Conservation (phyloP, 2,888 invertebrate species). For the Dryobotodes eremita region DNA sequence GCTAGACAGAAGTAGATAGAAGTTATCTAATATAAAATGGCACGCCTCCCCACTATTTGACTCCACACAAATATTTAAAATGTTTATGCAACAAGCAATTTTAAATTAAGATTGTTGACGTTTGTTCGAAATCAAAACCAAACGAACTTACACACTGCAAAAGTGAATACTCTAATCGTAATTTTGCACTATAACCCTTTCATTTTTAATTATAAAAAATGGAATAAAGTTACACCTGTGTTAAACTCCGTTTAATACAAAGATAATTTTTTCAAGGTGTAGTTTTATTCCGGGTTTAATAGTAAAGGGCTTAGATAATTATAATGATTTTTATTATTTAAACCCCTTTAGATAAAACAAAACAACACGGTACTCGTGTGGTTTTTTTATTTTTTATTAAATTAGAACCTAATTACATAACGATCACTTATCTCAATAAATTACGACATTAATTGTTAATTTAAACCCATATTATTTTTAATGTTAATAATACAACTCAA, state of each 20-base stretch:
- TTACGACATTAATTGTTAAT: background rate
- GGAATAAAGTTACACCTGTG: background rate
- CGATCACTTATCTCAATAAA: background rate
- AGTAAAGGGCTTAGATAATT: background rate
- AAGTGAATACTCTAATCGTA: background rate
- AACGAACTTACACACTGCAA: background rate
- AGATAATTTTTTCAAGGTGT: background rate
- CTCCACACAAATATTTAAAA: background rate
- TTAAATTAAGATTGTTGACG: background rate
- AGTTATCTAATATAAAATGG: background rate
- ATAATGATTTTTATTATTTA: background rate
- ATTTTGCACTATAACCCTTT: background rate
- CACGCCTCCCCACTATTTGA: background rate
- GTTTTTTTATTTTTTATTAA: background rate
- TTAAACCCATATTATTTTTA: conserved; percentile 17
- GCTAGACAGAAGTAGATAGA: background rate
- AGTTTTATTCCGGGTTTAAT: background rate
- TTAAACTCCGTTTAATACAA: background rate
- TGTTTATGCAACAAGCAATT: background rate
- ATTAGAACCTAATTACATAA: background rate
- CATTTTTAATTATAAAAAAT: background rate
- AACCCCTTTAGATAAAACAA: background rate
- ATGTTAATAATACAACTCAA: conserved; percentile 14
- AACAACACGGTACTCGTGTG: too few relatives aligned
- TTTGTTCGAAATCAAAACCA: background rate